A percentile compares a stretch with the other conserved stretches of the same genome.
Conservation (phyloP, 1,140 invertebrate genomes). For the Ganaspis sp. region DNA sequence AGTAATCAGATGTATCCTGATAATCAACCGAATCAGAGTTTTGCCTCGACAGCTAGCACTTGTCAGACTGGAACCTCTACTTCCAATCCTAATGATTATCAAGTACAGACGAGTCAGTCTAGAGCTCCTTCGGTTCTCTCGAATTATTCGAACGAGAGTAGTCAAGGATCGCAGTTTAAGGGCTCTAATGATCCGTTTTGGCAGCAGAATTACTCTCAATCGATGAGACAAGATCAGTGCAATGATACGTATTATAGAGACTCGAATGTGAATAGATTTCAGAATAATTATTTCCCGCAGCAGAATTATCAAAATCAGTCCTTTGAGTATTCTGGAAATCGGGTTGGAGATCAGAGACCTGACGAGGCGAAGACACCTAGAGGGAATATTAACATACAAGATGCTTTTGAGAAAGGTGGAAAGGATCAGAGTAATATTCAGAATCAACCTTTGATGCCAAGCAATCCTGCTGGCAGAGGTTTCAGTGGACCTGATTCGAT, state of each 20-base stretch:
- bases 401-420: background rate
- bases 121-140: background rate
- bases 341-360: slow-evolving; percentile 32
- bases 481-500: slow-evolving; percentile 48
- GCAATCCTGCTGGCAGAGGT: slow-evolving; percentile 42
- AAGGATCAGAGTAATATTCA: slow-evolving; percentile 46
- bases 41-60: slow-evolving; percentile 47
- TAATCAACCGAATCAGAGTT: slow-evolving; percentile 58
- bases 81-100: slow-evolving; percentile 57
- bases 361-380: slow-evolving; percentile 40
- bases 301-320: slow-evolving; percentile 69
- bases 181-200: slow-evolving; percentile 66
- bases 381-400: slow-evolving; percentile 33
- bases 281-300: slow-evolving; percentile 65
- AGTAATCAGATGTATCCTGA: slow-evolving; percentile 62
- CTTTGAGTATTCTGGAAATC: slow-evolving; percentile 57
- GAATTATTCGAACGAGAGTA: background rate
- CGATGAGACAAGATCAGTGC: slow-evolving; percentile 62
- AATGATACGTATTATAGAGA: slow-evolving; percentile 67
- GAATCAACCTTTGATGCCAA: slow-evolving; percentile 57
- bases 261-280: slow-evolving; percentile 63
- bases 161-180: slow-evolving; percentile 59
- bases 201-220: slow-evolving; percentile 71
- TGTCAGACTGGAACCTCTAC: slow-evolving; percentile 47
- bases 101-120: slow-evolving; percentile 50